These are phyloP conservation scores for Drosophila mettleri DNA, from an alignment of 2,888 invertebrate species.

Conservation along the genomic window DNA sequence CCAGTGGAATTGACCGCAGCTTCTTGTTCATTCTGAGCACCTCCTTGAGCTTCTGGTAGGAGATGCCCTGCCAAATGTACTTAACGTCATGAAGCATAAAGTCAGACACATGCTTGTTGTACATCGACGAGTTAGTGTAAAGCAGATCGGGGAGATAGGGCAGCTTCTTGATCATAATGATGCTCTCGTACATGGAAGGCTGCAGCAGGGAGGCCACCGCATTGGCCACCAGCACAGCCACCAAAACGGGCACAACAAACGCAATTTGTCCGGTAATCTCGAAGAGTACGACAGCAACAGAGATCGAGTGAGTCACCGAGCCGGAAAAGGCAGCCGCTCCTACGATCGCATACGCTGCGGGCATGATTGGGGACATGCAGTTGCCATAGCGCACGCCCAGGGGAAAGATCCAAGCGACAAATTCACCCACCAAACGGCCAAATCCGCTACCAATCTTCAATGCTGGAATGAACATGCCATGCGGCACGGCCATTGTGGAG, in stretches of 20 bases:
- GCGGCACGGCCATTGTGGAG: conserved; percentile 98
- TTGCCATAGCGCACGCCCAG: conserved; percentile 95
- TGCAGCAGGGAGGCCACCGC: conserved; percentile 96
- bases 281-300: conserved; percentile 98
- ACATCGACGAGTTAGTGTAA: conserved; percentile 95
- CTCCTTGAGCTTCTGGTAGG: conserved; percentile 94
- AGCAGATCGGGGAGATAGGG: conserved; percentile 98
- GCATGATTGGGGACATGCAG: conserved; percentile 93
- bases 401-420: conserved; percentile 97
- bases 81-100: conserved; percentile 97
- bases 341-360: conserved; percentile 98
- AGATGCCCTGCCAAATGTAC: conserved; percentile 96
- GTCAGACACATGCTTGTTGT: conserved; percentile 97
- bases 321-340: conserved; percentile 98
- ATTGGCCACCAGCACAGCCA: conserved; percentile 97
- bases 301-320: conserved; percentile 98
- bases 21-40: conserved; percentile 89
- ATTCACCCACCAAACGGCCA: conserved; percentile 96
- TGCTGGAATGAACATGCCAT: conserved; percentile 98
- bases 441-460: conserved; percentile 98
- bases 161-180: conserved; percentile 97
- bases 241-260: conserved; percentile 97
- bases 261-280: conserved; percentile 99
- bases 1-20: conserved; percentile 95
- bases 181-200: conserved; percentile 99